Conservation (phyloP, 37 sponge, comb jelly and placozoan species). For the Diacarnus erythraeanus region DNA sequence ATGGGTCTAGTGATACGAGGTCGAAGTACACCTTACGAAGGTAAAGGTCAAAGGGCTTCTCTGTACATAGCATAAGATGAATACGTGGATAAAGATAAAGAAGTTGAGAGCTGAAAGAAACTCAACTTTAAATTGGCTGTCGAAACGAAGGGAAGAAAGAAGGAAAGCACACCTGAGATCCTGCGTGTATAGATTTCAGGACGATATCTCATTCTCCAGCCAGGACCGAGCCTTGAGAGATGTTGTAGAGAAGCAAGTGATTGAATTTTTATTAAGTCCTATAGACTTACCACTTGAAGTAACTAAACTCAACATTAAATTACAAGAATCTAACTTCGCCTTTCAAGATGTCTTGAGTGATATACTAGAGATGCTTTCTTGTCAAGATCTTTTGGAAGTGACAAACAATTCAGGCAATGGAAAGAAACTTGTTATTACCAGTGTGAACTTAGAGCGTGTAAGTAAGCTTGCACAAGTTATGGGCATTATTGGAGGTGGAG, state of each 20-base stretch:
- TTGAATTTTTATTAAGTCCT: slow-evolving; percentile 45
- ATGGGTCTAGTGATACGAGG: too few relatives aligned
- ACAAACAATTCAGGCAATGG: not conserved
- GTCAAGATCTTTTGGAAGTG: slow-evolving; percentile 31
- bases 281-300: slow-evolving; percentile 38
- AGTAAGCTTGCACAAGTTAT: slow-evolving; percentile 5
- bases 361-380: slow-evolving; percentile 21
- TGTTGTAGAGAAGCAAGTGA: slow-evolving; percentile 15
- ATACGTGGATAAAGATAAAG: not conserved
- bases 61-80: too few relatives aligned
- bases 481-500: not conserved
- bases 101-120: not conserved
- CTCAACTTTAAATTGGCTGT: not conserved
- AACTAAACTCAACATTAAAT: not conserved
- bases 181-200: not conserved
- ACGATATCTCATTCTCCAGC: too few relatives aligned
- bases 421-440: not conserved
- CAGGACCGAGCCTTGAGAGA: too few relatives aligned
- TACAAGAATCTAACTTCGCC: not conserved
- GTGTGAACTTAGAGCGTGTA: slow-evolving; percentile 37
- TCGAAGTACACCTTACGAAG: too few relatives aligned
- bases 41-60: too few relatives aligned
- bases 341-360: not conserved
- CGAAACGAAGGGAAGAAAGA: not conserved
- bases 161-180: not conserved